A percentile compares a stretch with the other conserved stretches of the same genome.
These are phyloP conservation scores for Drosophila villosipedis DNA, from an alignment of 2,888 invertebrate species.

Conservation along the genomic window DNA sequence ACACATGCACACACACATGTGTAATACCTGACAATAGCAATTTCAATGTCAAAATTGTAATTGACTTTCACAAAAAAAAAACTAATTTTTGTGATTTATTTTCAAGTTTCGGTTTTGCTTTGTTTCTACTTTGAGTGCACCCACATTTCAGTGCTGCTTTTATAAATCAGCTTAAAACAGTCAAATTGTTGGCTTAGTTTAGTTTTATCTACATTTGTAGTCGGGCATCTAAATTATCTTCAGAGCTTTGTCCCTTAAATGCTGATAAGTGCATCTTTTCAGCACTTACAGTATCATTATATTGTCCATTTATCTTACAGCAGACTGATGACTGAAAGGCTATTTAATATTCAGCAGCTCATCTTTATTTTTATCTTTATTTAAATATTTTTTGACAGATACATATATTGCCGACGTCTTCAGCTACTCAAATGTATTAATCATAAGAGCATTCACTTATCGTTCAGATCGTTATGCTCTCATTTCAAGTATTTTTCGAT, in stretches of 20 bases:
- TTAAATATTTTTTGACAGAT: neutral
- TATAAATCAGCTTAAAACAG: constrained; percentile 34
- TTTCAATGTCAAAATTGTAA: constrained; percentile 73
- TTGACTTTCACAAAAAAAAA: constrained; percentile 44
- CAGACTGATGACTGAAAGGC: constrained; percentile 9
- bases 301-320: neutral
- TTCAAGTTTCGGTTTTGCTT: constrained; percentile 8
- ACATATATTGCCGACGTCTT: neutral
- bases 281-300: neutral
- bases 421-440: constrained; percentile 4
- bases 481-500: constrained; percentile 6
- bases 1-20: constrained; percentile 11
- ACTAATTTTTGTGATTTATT: constrained; percentile 39
- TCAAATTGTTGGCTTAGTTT: constrained; percentile 14
- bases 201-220: neutral
- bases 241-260: constrained; percentile 10
- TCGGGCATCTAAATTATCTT: neutral
- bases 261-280: neutral
- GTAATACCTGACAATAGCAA: constrained; percentile 32
- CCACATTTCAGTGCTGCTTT: constrained; percentile 40
- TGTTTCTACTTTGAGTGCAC: constrained; percentile 19
- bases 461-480: neutral
- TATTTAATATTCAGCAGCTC: neutral
- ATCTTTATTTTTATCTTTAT: neutral
- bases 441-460: constrained; percentile 26